Evolutionary conservation across 2,888 invertebrate species (phyloP).

Genomic region (Hirtodrosophila alboralis): DNA sequence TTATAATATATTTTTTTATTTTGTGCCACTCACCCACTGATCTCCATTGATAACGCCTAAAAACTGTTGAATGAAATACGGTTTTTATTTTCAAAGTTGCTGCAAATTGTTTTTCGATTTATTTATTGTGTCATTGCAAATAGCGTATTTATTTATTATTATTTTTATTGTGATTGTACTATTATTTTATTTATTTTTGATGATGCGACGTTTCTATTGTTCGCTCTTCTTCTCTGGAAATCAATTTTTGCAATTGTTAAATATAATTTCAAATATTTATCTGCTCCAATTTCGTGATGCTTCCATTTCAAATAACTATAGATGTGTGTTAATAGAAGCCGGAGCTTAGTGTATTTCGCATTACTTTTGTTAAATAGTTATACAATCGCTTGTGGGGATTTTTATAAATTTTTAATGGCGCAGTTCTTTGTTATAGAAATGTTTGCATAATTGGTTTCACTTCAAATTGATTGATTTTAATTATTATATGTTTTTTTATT

Average conservation of each 20-base stretch:
- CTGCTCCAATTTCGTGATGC: slow-evolving; percentile 65
- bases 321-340: slow-evolving; percentile 33
- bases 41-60: slow-evolving; percentile 61
- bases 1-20: slow-evolving; percentile 13
- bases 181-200: slow-evolving; percentile 28
- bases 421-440: slow-evolving; percentile 36
- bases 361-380: slow-evolving; percentile 37
- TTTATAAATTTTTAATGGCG: slow-evolving; percentile 18
- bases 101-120: slow-evolving; percentile 67
- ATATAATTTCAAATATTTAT: slow-evolving; percentile 60
- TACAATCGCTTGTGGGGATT: slow-evolving; percentile 37
- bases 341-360: slow-evolving; percentile 44
- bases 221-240: slow-evolving; percentile 35
- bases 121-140: slow-evolving; percentile 72
- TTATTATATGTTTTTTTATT: slow-evolving; percentile 2
- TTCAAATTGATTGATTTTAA: slow-evolving; percentile 17
- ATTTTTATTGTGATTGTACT: slow-evolving; percentile 19
- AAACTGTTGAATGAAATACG: slow-evolving; percentile 38
- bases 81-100: slow-evolving; percentile 32
- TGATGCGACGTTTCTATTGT: slow-evolving; percentile 51
- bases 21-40: slow-evolving; percentile 66
- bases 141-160: slow-evolving; percentile 48
- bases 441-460: slow-evolving; percentile 12
- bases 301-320: slow-evolving; percentile 34
- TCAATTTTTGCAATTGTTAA: slow-evolving; percentile 55